A percentile compares a stretch with the other conserved stretches of the same genome.
Conservation (phyloP, 2,888 invertebrate species). For the Drosophila histrio region DNA sequence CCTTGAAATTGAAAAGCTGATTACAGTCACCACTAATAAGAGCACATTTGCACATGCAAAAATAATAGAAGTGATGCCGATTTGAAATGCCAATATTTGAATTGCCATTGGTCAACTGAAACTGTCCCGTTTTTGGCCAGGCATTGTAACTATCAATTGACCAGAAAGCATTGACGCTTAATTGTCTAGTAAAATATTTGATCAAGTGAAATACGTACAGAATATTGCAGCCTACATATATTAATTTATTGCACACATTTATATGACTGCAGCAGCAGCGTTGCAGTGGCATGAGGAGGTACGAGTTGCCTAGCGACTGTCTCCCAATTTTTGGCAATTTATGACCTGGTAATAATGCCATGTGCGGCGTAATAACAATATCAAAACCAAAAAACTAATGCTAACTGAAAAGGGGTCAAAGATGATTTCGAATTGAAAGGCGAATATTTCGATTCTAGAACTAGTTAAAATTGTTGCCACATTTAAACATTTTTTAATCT, state of each 20-base stretch:
- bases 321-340: slow-evolving; percentile 28
- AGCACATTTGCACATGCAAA: background rate
- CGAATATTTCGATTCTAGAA: background rate
- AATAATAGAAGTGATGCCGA: background rate
- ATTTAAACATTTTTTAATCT: slow-evolving; percentile 8
- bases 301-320: background rate
- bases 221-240: slow-evolving; percentile 21
- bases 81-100: no score
- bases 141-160: slow-evolving; percentile 1
- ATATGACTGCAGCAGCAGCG: background rate
- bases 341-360: slow-evolving; percentile 19
- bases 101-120: no score
- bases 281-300: background rate
- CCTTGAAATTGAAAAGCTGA: background rate
- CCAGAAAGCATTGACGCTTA: slow-evolving; percentile 22
- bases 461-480: slow-evolving; percentile 2
- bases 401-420: background rate
- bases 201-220: slow-evolving; percentile 37
- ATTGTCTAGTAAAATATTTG: slow-evolving; percentile 34
- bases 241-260: slow-evolving; percentile 36
- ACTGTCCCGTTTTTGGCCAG: background rate
- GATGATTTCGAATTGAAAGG: background rate
- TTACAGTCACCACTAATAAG: background rate
- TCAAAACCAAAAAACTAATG: background rate
- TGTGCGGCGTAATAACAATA: slow-evolving; percentile 2